Base-by-base conservation (phyloP, 92 coral and sea anemone genomes). In the Phymanthus crucifer region DNA sequence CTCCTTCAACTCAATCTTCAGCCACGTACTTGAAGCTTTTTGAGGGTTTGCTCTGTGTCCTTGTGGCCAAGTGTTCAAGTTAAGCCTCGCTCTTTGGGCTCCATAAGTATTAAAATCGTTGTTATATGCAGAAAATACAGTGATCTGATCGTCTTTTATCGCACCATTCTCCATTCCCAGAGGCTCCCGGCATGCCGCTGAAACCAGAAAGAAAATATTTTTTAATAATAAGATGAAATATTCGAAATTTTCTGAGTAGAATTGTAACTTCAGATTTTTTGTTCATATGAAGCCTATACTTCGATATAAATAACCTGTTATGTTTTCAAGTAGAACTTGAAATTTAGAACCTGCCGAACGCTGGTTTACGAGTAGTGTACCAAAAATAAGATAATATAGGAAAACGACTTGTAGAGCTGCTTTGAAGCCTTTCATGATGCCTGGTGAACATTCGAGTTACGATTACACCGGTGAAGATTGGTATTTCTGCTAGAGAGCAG, bases 81-180 rank as follows among this genome's bases (percentile, higher is more conserved):
- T 87, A 13, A 92, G 84, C 32, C 97, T 86, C 7, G 94, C 94
- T 66, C 97, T 89, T 33, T 92, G 97, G 29, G 92, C 83, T 45
- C 97, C 97, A 46, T 80, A 92, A 35, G 87, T 90, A 33, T 90
- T 71, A 77, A 90, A 92, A 69, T 90, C 94, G 35, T 87, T 54
- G 35, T 66, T 58, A 64, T 71, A 92, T 2, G 86, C 94, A 18
- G 97, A 92, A 31, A 84, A 58, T 38, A 81, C 94, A 32, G 92
- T 87, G 64, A 92, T 88, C 61, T 92, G 94, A 66, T 52, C 77
- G 81, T 92, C 85, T 56, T 76, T 75, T 40, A 92, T 90, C 66
- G 73, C 56, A 2, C 90, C 94, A 35, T 77, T 89, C 43, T 66
- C 76, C 85, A 92, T 77, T 43, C 97, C 97, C 8, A 92, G 84